A percentile compares a stretch with the other conserved stretches of the same genome.
Evolutionary conservation across 2,888 invertebrate genomes (phyloP).

Genomic region (Archips crataeganus): DNA sequence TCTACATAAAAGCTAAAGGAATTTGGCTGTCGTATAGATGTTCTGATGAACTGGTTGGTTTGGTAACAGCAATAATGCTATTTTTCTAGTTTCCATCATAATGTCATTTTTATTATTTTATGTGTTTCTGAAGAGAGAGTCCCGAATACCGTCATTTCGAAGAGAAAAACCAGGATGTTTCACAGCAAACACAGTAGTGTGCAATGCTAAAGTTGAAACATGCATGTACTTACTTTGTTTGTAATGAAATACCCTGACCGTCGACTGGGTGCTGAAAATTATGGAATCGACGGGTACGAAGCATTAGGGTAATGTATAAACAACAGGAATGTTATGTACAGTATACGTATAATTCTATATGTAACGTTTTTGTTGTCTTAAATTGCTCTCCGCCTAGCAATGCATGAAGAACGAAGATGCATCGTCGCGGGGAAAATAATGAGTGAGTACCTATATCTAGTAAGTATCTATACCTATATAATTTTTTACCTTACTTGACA

Average conservation of each 20-base stretch:
- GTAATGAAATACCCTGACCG: constrained; percentile 75
- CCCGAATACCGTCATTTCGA: background rate
- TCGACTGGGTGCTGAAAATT: constrained; percentile 7
- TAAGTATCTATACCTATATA: too few relatives aligned
- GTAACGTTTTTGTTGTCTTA: constrained; percentile 87
- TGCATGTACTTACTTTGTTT: constrained; percentile 87
- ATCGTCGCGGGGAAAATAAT: background rate
- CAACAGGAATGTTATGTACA: constrained; percentile 86
- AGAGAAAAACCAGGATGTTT: constrained; percentile 64
- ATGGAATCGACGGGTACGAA: constrained; percentile 46
- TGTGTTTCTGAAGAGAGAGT: background rate
- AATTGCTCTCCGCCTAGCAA: constrained; percentile 78
- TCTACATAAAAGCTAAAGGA: too few relatives aligned
- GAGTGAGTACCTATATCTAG: too few relatives aligned
- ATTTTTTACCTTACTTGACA: too few relatives aligned
- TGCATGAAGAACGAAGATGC: constrained; percentile 31
- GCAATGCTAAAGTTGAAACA: constrained; percentile 81
- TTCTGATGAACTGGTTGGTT: too few relatives aligned
- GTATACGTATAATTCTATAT: constrained; percentile 84
- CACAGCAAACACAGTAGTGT: constrained; percentile 85
- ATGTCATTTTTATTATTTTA: background rate
- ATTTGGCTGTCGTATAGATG: too few relatives aligned
- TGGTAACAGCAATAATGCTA: too few relatives aligned
- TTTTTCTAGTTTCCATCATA: background rate
- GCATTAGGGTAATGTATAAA: constrained; percentile 83